Conservation (phyloP, 2,888 invertebrate genomes). For the Xiphydria camelus region DNA sequence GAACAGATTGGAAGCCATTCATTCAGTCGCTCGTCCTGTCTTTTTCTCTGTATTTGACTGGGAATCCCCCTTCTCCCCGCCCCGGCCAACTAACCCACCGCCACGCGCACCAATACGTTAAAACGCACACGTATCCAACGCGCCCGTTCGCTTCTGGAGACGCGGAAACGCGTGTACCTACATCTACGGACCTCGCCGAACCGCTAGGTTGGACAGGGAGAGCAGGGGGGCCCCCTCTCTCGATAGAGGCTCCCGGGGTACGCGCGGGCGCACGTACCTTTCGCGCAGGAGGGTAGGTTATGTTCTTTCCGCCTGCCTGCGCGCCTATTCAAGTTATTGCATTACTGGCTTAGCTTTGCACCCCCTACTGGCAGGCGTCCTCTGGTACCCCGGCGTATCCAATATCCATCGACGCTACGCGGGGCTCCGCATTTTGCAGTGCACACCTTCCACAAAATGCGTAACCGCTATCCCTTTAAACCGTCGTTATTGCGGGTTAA, state of each 20-base stretch:
- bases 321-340: constrained; percentile 54
- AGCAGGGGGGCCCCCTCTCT: too few species aligned
- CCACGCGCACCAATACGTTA: constrained; percentile 28
- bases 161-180: too few species aligned
- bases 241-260: too few species aligned
- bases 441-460: constrained; percentile 44
- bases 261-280: not conserved
- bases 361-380: constrained; percentile 25
- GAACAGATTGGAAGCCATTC: constrained; percentile 52
- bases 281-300: constrained; percentile 28
- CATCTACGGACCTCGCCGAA: too few species aligned
- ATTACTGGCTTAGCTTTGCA: constrained; percentile 54
- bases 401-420: constrained; percentile 38
- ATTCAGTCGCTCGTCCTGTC: constrained; percentile 29
- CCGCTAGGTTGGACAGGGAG: too few species aligned
- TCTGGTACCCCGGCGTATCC: constrained; percentile 38
- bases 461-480: constrained; percentile 39
- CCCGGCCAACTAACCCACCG: constrained; percentile 24
- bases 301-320: constrained; percentile 51
- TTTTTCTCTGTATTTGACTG: constrained; percentile 32
- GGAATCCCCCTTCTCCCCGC: too few species aligned
- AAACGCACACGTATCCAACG: constrained; percentile 20
- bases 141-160: too few species aligned
- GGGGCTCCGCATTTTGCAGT: constrained; percentile 43
- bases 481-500: constrained; percentile 7